These are phyloP conservation scores for Himantopus leucocephalus DNA, from an alignment of 2,113 vertebrate species.

Conservation along the genomic window DNA sequence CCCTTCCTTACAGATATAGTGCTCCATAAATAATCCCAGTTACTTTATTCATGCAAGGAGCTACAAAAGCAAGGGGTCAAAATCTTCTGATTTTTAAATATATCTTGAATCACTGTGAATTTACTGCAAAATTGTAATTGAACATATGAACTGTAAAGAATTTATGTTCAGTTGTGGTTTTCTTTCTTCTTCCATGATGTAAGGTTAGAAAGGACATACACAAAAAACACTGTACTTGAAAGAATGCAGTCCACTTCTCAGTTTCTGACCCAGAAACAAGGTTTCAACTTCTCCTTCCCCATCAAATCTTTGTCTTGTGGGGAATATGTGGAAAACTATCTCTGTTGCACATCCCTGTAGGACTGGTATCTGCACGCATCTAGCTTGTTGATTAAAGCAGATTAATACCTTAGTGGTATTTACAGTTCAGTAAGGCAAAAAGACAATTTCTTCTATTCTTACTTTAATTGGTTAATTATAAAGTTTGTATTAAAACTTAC, in stretches of 20 bases:
- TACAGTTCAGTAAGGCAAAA: background rate
- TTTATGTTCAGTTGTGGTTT: background rate
- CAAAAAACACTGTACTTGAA: background rate
- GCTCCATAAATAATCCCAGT: background rate
- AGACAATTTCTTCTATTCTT: background rate
- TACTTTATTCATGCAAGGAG: background rate
- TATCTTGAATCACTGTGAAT: background rate
- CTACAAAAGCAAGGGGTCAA: background rate
- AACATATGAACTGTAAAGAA: background rate
- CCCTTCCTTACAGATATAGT: background rate
- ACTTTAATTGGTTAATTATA: background rate
- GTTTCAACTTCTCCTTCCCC: background rate
- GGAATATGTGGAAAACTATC: background rate
- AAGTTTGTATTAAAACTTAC: background rate
- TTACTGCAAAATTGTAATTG: background rate
- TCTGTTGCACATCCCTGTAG: background rate
- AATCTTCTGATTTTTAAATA: background rate
- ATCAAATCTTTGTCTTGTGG: rapidly evolving
- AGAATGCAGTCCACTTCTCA: background rate
- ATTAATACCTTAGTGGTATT: background rate
- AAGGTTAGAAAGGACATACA: background rate
- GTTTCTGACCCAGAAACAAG: background rate
- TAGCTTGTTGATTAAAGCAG: background rate
- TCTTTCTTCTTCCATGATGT: background rate
- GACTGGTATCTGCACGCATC: background rate